phyloP scores from a whole-genome alignment of 1,140 invertebrate species.

The Caerostris extrusa region DNA sequence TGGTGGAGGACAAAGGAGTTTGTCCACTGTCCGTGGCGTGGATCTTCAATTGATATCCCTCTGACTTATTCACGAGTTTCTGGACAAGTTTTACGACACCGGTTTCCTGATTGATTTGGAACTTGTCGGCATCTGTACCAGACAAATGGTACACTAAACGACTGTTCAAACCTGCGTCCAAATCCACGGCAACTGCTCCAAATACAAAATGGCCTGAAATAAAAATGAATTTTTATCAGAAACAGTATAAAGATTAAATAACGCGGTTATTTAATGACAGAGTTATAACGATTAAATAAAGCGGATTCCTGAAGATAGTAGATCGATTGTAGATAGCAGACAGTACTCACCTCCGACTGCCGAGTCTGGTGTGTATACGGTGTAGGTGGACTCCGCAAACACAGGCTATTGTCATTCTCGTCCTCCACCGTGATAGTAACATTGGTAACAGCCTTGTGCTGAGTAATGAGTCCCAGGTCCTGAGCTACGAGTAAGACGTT shows the following conservation, averaged over 20 bases:
- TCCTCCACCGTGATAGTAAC: slow-evolving; percentile 90
- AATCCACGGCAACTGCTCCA: slow-evolving; percentile 90
- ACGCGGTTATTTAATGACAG: too few species aligned
- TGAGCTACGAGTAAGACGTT: slow-evolving; percentile 92
- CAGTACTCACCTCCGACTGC: slow-evolving; percentile 85
- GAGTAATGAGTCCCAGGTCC: slow-evolving; percentile 85
- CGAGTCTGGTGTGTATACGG: slow-evolving; percentile 89
- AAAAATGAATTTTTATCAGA: slow-evolving; percentile 14
- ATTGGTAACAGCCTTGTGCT: slow-evolving; percentile 84
- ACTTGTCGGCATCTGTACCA: slow-evolving; percentile 89
- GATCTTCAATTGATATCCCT: slow-evolving; percentile 87
- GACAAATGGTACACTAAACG: slow-evolving; percentile 89
- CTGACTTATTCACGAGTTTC: slow-evolving; percentile 82
- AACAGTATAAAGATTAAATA: too few species aligned
- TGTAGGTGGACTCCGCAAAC: slow-evolving; percentile 88
- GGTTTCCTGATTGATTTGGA: slow-evolving; percentile 88
- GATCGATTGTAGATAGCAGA: neutral
- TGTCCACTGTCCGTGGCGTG: slow-evolving; percentile 82
- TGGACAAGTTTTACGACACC: slow-evolving; percentile 88
- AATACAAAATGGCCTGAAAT: slow-evolving; percentile 89
- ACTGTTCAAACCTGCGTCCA: slow-evolving; percentile 90
- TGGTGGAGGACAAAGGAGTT: slow-evolving; percentile 82
- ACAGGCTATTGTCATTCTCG: slow-evolving; percentile 93
- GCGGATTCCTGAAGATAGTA: neutral
- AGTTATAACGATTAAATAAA: too few species aligned